phyloP scores from a whole-genome alignment of 2,797 vertebrate species.

The Galagoides demidoff region DNA sequence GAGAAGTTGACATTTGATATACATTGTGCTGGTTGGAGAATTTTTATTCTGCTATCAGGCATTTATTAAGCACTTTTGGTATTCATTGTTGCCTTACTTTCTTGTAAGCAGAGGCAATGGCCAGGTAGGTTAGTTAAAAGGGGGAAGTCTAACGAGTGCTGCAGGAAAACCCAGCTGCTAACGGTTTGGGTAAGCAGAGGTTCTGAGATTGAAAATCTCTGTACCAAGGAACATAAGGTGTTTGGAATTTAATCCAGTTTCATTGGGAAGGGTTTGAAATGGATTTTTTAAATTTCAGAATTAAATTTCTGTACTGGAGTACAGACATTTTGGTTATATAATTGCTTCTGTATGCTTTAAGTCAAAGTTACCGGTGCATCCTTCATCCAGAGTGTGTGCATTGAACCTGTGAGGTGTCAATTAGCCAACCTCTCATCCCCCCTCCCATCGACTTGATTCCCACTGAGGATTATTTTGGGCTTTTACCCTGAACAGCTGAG shows the following conservation, averaged over 20 bases:
- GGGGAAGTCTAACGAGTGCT: neutral
- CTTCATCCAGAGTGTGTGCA: no score
- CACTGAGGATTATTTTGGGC: fast-evolving
- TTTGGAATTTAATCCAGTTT: neutral
- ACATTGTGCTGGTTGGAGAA: neutral
- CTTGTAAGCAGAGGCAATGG: neutral
- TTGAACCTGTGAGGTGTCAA: no score
- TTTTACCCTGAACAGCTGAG: neutral
- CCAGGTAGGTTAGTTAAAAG: neutral
- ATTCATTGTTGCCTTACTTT: no score
- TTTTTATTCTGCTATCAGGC: neutral
- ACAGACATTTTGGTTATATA: no score
- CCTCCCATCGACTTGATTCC: no score
- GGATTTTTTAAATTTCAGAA: no score
- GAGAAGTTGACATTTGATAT: neutral
- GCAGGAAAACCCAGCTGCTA: neutral
- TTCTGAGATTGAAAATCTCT: neutral
- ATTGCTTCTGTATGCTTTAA: no score
- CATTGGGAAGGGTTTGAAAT: neutral
- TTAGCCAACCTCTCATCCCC: no score
- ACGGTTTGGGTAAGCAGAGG: neutral
- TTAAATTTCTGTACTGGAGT: no score
- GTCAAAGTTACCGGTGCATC: no score
- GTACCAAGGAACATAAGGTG: neutral
- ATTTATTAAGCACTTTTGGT: neutral